Base-by-base conservation (phyloP, 2,888 invertebrate species). In the Lomographa bimaculata region DNA sequence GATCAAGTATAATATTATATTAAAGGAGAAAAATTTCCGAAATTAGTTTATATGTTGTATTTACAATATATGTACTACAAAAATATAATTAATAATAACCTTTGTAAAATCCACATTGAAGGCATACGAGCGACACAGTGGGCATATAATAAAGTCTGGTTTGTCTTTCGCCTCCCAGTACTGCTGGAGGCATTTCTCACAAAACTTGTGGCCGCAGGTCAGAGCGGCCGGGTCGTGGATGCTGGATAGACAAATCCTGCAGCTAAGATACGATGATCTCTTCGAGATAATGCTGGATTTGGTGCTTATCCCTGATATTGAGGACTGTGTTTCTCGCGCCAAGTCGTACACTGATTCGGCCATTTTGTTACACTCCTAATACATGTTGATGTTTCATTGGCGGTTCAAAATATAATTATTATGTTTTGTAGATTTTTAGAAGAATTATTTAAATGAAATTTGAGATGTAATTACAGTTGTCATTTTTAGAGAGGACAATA, bases 161-260 rank as follows among this genome's bases (percentile, higher is more conserved):
- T 69, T 70, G 4, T 73, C 61, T 10, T 54, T 60, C 2, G 61
- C 47, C 2, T 69, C 61, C 72, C 80, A 76, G 43, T 79, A 81
- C 19, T 57, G 57, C 10, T 61, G 50, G 5, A 81, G 44, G 44
- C 83, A 83, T 4, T 41, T 50, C 46, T 76, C 71, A 35, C 84
- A 84, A 48, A 81, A 84, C 29, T 58, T 64, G 49, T 84, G 84
- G 1, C 81, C 81, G 47, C 83, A 84, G 1, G 67, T 64, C 17
- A 82, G 50, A 0, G 49, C 47, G 1, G 74, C 74, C 0, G 79
- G 75, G 8, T 70, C 58, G 7, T 62, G 46, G 4, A 79, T 62
- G 2, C 58, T 49, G 0, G 79, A 79, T 12, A 84, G 45, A 33
- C 84, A 84, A 33, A 84, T 84, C 23, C 76, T 60, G 45, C 84